Conservation (phyloP, 2,113 vertebrate genomes). For the Mustela lutreola region DNA sequence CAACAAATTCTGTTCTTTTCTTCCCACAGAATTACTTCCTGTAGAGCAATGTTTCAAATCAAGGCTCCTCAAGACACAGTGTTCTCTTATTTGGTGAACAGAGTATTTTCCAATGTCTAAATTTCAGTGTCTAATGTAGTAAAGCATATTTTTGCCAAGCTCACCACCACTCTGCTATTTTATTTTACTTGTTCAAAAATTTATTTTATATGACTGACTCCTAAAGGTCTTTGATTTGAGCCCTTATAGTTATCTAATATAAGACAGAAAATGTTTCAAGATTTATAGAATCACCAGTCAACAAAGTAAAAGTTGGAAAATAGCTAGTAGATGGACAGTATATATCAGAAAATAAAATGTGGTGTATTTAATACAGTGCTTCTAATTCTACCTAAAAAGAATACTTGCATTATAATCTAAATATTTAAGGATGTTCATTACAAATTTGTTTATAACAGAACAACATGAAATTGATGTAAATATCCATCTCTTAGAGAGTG, state of each 20-base stretch:
- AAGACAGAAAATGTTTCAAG: neutral
- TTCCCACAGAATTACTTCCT: neutral
- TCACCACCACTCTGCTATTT: neutral
- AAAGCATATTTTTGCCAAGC: neutral
- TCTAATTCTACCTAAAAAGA: neutral
- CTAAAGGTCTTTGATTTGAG: neutral
- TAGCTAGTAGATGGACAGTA: neutral
- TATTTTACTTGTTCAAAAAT: neutral
- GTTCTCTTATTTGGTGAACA: neutral
- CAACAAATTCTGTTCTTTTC: accelerated
- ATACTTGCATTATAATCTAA: neutral
- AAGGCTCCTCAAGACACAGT: neutral
- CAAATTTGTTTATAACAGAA: neutral
- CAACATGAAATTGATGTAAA: neutral
- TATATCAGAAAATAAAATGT: neutral
- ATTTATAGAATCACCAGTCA: neutral
- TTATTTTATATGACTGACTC: neutral
- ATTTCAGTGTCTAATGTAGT: neutral
- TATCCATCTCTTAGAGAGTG: neutral
- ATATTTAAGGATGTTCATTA: neutral
- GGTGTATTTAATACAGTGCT: neutral
- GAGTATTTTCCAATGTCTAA: neutral
- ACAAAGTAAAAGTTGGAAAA: neutral
- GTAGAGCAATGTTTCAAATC: neutral
- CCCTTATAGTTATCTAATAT: neutral